phyloP scores from a whole-genome alignment of 2,797 vertebrate genomes.

The Chromis chromis region DNA sequence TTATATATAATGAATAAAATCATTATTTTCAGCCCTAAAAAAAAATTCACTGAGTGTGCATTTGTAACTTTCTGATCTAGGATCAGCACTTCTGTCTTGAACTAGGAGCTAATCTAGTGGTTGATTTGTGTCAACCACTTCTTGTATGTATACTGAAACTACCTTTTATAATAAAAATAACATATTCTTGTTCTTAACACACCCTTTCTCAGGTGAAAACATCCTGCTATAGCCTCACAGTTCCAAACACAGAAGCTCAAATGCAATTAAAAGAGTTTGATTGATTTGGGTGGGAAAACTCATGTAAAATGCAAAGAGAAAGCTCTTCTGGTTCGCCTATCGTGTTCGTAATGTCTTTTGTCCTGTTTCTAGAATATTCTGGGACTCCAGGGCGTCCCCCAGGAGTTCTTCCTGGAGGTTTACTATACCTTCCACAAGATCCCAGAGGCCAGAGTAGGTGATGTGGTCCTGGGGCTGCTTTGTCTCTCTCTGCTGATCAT shows the following conservation, averaged over 20 bases:
- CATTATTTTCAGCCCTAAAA: too few relatives aligned
- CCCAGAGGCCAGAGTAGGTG: slow-evolving; percentile 88
- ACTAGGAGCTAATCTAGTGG: neutral
- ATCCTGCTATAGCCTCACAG: neutral
- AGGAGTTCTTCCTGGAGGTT: slow-evolving; percentile 91
- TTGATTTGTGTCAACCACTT: too few relatives aligned
- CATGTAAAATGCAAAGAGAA: too few relatives aligned
- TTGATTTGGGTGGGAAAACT: neutral
- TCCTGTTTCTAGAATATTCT: slow-evolving; percentile 90
- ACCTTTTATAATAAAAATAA: too few relatives aligned
- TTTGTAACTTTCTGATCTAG: neutral
- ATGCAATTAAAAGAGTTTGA: neutral
- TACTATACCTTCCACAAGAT: slow-evolving; percentile 89
- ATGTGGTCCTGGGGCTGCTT: slow-evolving; percentile 87
- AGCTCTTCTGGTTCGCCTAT: neutral
- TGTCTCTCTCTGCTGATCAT: slow-evolving; percentile 85
- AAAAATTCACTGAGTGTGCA: too few relatives aligned
- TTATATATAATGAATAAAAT: too few relatives aligned
- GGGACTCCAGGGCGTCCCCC: slow-evolving; percentile 88
- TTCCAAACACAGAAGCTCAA: neutral
- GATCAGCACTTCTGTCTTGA: neutral
- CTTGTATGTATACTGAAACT: too few relatives aligned
- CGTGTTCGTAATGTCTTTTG: neutral
- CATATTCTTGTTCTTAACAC: too few relatives aligned
- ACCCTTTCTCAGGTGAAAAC: neutral